These are phyloP conservation scores for Himalopsyche anomala DNA, from an alignment of 2,888 invertebrate genomes.

Conservation along the genomic window DNA sequence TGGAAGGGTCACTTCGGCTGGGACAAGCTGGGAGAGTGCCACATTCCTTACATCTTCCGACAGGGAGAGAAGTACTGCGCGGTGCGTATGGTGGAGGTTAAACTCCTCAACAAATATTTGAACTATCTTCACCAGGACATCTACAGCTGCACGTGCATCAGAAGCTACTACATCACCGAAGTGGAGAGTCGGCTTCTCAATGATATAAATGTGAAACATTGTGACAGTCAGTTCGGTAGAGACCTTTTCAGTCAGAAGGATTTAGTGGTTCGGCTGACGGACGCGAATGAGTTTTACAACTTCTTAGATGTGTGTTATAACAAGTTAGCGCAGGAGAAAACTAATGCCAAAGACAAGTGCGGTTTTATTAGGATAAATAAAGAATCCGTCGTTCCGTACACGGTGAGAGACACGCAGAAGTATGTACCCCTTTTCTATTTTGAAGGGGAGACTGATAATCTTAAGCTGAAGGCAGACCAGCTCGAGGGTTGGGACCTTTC, in stretches of 20 bases:
- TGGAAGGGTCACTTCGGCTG: constrained; percentile 92
- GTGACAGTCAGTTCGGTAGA: constrained; percentile 92
- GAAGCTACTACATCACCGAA: constrained; percentile 95
- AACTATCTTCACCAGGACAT: constrained; percentile 92
- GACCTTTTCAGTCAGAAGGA: constrained; percentile 93
- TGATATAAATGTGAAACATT: constrained; percentile 95
- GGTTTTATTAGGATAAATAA: constrained; percentile 95
- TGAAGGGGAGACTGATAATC: constrained; percentile 94
- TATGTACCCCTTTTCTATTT: constrained; percentile 93
- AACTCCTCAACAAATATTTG: constrained; percentile 91
- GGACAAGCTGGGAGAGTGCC: constrained; percentile 90
- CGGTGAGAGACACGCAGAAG: constrained; percentile 88
- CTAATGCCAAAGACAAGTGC: constrained; percentile 86
- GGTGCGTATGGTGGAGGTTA: constrained; percentile 95
- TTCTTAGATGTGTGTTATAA: constrained; percentile 93
- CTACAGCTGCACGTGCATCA: constrained; percentile 92
- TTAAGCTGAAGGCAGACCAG: constrained; percentile 90
- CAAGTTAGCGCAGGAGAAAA: constrained; percentile 81
- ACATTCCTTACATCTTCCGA: constrained; percentile 93
- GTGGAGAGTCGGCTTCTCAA: constrained; percentile 92
- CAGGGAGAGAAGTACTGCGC: constrained; percentile 91
- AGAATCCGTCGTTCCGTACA: constrained; percentile 95
- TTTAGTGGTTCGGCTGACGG: constrained; percentile 90
- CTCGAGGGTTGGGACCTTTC: constrained; percentile 94
- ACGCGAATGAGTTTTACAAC: constrained; percentile 93